phyloP scores from a whole-genome alignment of 2,888 invertebrate species.

The Prionchulus punctatus region DNA sequence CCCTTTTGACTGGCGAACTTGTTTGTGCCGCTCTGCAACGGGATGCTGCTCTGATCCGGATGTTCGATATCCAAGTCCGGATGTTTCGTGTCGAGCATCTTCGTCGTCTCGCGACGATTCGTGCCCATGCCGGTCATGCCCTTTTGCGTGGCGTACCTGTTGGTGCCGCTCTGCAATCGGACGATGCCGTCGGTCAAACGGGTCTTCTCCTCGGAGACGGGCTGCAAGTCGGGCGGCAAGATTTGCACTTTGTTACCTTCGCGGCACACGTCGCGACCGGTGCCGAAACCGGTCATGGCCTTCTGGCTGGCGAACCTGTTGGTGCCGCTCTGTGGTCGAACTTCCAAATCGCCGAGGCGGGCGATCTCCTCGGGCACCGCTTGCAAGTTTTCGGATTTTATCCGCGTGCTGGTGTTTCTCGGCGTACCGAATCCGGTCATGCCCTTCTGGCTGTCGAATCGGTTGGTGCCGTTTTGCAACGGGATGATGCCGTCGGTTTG shows the following conservation, averaged over 20 bases:
- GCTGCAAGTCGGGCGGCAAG: not conserved
- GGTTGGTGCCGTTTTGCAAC: constrained; percentile 10
- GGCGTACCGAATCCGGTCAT: constrained; percentile 34
- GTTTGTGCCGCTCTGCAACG: constrained; percentile 29
- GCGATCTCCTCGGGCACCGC: constrained; percentile 32
- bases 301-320: constrained; percentile 30
- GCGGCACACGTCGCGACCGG: constrained; percentile 31
- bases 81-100: constrained; percentile 31
- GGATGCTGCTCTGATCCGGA: constrained; percentile 28
- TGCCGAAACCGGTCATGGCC: constrained; percentile 31
- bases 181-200: constrained; percentile 24
- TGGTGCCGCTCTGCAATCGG: constrained; percentile 29
- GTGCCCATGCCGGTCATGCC: constrained; percentile 31
- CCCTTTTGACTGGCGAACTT: constrained; percentile 22
- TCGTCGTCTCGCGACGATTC: constrained; percentile 30
- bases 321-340: constrained; percentile 30
- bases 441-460: constrained; percentile 10
- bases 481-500: constrained; percentile 27
- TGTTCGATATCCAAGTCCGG: constrained; percentile 31
- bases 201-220: constrained; percentile 26
- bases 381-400: constrained; percentile 16
- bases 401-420: constrained; percentile 23
- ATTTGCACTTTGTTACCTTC: constrained; percentile 15
- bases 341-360: constrained; percentile 29
- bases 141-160: constrained; percentile 21